phyloP scores from a whole-genome alignment of 2,113 vertebrate species.

The Labeo rohita region DNA sequence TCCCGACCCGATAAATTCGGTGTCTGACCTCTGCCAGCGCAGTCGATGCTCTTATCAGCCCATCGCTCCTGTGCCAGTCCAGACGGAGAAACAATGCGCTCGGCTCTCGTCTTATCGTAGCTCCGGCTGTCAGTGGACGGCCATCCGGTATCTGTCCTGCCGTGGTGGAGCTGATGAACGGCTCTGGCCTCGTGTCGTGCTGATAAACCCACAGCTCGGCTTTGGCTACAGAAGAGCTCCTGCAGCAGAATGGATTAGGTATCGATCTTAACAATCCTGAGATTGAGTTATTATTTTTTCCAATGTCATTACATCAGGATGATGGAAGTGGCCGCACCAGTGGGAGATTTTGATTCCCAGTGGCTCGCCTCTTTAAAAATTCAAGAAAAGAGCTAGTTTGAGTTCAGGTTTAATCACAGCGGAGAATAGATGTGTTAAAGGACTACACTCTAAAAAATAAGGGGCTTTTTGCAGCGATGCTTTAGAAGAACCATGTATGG shows the following conservation, averaged over 20 bases:
- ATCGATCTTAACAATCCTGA: constrained; percentile 73
- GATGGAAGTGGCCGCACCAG: constrained; percentile 25
- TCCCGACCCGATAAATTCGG: constrained; percentile 81
- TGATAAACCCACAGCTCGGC: constrained; percentile 82
- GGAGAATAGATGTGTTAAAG: not conserved
- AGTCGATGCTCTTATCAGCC: constrained; percentile 73
- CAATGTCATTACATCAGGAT: constrained; percentile 57
- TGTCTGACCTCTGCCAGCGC: constrained; percentile 48
- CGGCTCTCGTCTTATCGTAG: constrained; percentile 73
- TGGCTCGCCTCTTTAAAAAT: not conserved
- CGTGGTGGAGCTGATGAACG: constrained; percentile 75
- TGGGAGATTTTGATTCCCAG: not conserved
- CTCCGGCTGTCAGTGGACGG: constrained; percentile 77
- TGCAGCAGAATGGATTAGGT: constrained; percentile 74
- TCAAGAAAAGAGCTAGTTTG: not conserved
- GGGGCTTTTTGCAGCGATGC: too few relatives aligned
- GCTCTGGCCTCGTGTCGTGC: constrained; percentile 75
- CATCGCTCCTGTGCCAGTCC: constrained; percentile 78
- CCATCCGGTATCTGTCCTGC: constrained; percentile 75
- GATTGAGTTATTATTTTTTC: constrained; percentile 68
- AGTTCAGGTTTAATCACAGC: not conserved
- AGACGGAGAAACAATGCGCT: constrained; percentile 80
- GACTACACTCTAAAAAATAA: not conserved
- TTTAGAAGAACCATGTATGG: not conserved
- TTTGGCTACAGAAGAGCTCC: constrained; percentile 65